Evolutionary conservation across 92 coral and sea anemone species (phyloP).

Genomic region (Zoanthus sociatus): DNA sequence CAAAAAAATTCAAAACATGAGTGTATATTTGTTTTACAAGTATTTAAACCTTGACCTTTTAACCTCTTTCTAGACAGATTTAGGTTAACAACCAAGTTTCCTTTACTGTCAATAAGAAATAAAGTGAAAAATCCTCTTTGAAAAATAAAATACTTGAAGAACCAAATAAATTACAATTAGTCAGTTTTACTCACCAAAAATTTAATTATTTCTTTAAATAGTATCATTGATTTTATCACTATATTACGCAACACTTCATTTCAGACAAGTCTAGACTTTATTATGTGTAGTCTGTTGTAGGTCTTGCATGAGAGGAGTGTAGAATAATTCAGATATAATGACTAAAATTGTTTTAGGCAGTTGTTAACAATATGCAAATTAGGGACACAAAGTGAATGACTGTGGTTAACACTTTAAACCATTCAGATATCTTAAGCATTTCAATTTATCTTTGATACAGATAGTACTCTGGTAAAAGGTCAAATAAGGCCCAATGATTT

Average conservation of each 20-base stretch:
- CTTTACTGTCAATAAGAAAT: not conserved
- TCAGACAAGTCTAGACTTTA: slow-evolving; percentile 39
- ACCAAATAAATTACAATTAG: not conserved
- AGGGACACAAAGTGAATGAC: not conserved
- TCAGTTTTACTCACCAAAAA: not conserved
- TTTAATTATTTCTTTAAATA: not conserved
- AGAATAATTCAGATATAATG: not conserved
- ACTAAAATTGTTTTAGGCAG: not conserved
- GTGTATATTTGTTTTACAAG: not conserved
- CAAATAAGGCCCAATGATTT: not conserved
- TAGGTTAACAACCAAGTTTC: not conserved
- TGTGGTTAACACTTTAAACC: slow-evolving; percentile 24
- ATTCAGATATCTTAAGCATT: slow-evolving; percentile 11
- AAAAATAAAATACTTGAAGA: not conserved
- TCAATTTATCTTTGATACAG: not conserved
- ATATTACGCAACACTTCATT: not conserved
- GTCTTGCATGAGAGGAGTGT: not conserved
- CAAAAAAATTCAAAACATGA: slow-evolving; percentile 38
- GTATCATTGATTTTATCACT: not conserved
- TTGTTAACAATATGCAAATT: slow-evolving; percentile 12
- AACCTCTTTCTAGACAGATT: slow-evolving; percentile 3
- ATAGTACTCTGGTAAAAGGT: not conserved
- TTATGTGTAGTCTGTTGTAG: not conserved
- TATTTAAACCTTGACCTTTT: slow-evolving; percentile 28
- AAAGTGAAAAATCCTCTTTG: not conserved